Conservation (phyloP, 1,140 invertebrate genomes). For the Apis laboriosa region DNA sequence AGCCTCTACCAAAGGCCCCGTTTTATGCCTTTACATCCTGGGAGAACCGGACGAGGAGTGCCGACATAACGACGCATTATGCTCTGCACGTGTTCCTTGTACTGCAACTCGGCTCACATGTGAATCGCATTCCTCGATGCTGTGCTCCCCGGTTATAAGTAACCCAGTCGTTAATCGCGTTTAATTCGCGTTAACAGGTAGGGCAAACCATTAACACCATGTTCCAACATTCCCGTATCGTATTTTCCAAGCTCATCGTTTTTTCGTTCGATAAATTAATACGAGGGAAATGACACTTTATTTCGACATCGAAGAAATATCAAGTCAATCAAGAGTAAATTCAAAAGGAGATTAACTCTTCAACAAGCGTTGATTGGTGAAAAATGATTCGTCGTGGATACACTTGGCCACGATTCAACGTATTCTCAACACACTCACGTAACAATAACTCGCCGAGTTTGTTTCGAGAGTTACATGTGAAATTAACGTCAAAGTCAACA, state of each 20-base stretch:
- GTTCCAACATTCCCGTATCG: background rate
- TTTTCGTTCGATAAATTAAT: no score
- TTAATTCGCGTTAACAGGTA: slow-evolving; percentile 26
- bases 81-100: slow-evolving; percentile 43
- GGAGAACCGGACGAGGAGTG: slow-evolving; percentile 49
- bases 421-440: no score
- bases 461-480: background rate
- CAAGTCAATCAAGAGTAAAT: no score
- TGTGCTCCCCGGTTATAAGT: slow-evolving; percentile 21
- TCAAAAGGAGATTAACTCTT: no score
- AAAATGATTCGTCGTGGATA: no score
- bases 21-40: slow-evolving; percentile 45
- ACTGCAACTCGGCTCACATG: slow-evolving; percentile 33
- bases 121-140: slow-evolving; percentile 32
- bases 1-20: slow-evolving; percentile 16
- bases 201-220: background rate
- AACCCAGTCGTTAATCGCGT: slow-evolving; percentile 14
- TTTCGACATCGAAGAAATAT: no score
- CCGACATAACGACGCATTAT: slow-evolving; percentile 50
- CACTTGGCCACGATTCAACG: no score
- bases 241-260: no score
- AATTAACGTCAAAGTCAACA: slow-evolving; percentile 11
- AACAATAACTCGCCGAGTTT: no score
- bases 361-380: no score
- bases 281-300: no score